Percentiles rank a stretch among this genome's conserved stretches.
These are phyloP conservation scores for Pomatostomus ruficeps DNA, from an alignment of 2,113 vertebrate genomes.

Conservation along the genomic window DNA sequence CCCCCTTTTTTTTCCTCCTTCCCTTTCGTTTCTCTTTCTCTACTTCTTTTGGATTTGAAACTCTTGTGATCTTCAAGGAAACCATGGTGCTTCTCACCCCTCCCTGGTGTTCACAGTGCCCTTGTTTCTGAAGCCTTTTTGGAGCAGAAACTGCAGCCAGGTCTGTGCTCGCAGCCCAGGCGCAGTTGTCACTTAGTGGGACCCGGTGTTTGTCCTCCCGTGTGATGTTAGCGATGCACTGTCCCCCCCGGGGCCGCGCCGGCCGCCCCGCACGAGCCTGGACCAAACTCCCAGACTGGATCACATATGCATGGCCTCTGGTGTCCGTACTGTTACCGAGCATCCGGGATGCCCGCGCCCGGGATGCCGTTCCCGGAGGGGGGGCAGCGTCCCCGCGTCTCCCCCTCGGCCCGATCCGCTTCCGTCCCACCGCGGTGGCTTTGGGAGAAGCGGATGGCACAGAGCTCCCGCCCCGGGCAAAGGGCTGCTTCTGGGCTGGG, in stretches of 20 bases:
- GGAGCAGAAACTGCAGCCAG: slow-evolving; percentile 37
- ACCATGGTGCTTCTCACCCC: slow-evolving; percentile 73
- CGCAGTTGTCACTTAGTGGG: slow-evolving; percentile 10
- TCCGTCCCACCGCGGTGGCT: neutral
- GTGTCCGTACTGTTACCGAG: slow-evolving; percentile 65
- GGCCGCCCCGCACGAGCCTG: slow-evolving; percentile 51
- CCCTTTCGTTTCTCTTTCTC: slow-evolving; percentile 35
- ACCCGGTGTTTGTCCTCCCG: slow-evolving; percentile 31
- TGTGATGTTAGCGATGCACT: slow-evolving; percentile 32
- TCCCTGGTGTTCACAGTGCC: slow-evolving; percentile 37
- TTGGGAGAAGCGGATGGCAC: neutral
- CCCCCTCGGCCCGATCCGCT: neutral
- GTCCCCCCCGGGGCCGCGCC: slow-evolving; percentile 38
- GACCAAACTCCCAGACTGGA: slow-evolving; percentile 37
- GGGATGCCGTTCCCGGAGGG: neutral
- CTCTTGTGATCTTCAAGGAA: slow-evolving; percentile 69
- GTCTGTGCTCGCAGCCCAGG: slow-evolving; percentile 15
- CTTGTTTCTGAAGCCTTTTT: slow-evolving; percentile 57
- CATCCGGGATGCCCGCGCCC: slow-evolving; percentile 36
- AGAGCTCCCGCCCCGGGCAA: neutral
- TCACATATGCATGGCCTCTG: slow-evolving; percentile 72
- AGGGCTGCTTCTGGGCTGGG: slow-evolving; percentile 45
- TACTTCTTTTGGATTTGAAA: slow-evolving; percentile 63
- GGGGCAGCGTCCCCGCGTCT: neutral
- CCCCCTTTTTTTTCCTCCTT: neutral